Evolutionary conservation across 2,797 vertebrate species (phyloP).

Genomic region (Psittacula echo): DNA sequence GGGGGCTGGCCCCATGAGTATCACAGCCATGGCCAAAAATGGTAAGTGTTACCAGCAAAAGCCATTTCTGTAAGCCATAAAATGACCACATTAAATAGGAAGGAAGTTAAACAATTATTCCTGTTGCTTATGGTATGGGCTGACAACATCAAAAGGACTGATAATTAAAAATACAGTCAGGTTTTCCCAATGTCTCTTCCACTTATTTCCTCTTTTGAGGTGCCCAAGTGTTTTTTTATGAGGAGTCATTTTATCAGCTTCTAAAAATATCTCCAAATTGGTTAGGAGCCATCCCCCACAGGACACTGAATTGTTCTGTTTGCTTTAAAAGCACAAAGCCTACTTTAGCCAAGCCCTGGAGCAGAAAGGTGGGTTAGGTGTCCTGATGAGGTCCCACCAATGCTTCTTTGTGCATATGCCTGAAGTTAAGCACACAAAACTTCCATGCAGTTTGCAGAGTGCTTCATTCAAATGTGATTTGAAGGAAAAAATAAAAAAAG

Average conservation of each 20-base stretch:
- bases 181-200: slow-evolving; percentile 34
- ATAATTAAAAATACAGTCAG: slow-evolving; percentile 52
- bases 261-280: slow-evolving; percentile 34
- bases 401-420: not conserved
- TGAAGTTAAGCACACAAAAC: not conserved
- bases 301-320: not conserved
- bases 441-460: not conserved
- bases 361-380: not conserved
- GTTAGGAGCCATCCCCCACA: not conserved
- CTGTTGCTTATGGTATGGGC: slow-evolving; percentile 45
- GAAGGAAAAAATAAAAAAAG: not conserved
- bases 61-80: slow-evolving; percentile 23
- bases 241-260: not conserved
- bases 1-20: fast-evolving
- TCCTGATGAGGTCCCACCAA: not conserved
- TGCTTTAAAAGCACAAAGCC: not conserved
- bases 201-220: slow-evolving; percentile 29
- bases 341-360: not conserved
- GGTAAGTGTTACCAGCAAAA: slow-evolving; percentile 25
- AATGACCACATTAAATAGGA: slow-evolving; percentile 60
- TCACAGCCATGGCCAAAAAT: not conserved
- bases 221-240: not conserved
- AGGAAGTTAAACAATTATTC: slow-evolving; percentile 73
- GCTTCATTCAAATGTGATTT: not conserved
- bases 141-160: slow-evolving; percentile 57